Evolutionary conservation across 2,888 invertebrate species (phyloP).

Genomic region (Clistopyga incitator): DNA sequence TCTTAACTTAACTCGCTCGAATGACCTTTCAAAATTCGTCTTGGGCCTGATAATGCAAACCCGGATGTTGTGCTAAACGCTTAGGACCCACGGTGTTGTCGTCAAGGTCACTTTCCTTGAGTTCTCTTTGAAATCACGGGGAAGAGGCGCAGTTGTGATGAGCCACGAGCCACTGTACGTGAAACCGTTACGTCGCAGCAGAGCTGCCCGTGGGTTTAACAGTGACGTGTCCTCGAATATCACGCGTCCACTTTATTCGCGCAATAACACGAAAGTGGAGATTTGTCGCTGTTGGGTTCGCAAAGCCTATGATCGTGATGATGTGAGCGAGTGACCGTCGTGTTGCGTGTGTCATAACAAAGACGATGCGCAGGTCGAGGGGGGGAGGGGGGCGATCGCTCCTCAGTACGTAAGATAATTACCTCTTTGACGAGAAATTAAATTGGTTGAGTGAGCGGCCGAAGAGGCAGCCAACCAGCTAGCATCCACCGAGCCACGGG

Average conservation of each 20-base stretch:
- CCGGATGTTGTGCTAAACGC: no score
- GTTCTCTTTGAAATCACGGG: neutral
- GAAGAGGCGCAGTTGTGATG: neutral
- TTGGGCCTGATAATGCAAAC: no score
- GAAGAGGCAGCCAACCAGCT: constrained; percentile 23
- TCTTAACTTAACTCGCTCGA: no score
- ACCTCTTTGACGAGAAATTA: constrained; percentile 70
- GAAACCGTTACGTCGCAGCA: neutral
- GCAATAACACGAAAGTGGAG: neutral
- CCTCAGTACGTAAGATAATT: constrained; percentile 67
- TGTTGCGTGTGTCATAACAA: constrained; percentile 44
- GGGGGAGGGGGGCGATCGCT: constrained; percentile 1
- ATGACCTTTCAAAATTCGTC: no score
- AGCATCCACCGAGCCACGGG: constrained; percentile 34
- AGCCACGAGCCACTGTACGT: neutral
- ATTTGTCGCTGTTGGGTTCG: neutral
- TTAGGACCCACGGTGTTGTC: no score
- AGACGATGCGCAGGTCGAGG: constrained; percentile 2
- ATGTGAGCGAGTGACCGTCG: constrained; percentile 31
- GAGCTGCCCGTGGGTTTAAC: no score
- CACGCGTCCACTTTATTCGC: neutral
- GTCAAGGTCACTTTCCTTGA: neutral
- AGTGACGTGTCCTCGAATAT: neutral
- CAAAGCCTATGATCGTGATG: neutral
- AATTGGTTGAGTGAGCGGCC: constrained; percentile 66